Evolutionary conservation across 1,140 invertebrate genomes (phyloP).

Genomic region (Rhopalosiphum maidis): DNA sequence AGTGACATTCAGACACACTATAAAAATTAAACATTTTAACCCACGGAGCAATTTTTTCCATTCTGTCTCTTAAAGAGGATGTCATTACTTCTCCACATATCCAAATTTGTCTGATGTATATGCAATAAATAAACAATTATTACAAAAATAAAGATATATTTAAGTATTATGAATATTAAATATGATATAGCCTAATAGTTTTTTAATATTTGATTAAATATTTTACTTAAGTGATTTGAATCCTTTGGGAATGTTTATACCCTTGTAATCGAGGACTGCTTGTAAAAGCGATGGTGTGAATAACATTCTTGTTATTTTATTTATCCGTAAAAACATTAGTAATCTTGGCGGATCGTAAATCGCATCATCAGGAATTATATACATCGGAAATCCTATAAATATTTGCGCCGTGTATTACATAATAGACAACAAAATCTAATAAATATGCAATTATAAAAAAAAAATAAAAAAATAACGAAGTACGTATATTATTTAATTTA

Average conservation of each 20-base stretch:
- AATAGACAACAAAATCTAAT: neutral
- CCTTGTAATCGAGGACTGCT: conserved; percentile 60
- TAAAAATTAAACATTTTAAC: conserved; percentile 61
- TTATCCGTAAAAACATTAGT: conserved; percentile 58
- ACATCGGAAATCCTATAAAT: conserved; percentile 60
- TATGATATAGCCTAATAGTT: neutral
- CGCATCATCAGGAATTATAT: conserved; percentile 61
- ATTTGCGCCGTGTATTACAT: too few relatives aligned
- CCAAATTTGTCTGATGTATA: conserved; percentile 60
- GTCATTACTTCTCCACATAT: conserved; percentile 62
- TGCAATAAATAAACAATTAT: neutral
- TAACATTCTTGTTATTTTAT: conserved; percentile 61
- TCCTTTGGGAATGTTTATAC: conserved; percentile 56
- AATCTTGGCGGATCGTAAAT: conserved; percentile 61
- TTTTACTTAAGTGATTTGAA: conserved; percentile 60
- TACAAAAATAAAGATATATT: neutral
- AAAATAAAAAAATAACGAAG: too few relatives aligned
- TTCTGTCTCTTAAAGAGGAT: conserved; percentile 59
- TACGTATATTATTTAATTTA: neutral
- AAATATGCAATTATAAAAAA: neutral
- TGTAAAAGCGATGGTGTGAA: conserved; percentile 61
- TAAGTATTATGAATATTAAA: neutral
- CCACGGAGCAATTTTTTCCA: conserved; percentile 59
- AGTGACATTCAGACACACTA: conserved; percentile 61
- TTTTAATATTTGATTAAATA: conserved; percentile 21